Evolutionary conservation across 2,888 invertebrate species (phyloP), one percentile per base, ranked within the genome.

Genomic region (Helleia helle): DNA sequence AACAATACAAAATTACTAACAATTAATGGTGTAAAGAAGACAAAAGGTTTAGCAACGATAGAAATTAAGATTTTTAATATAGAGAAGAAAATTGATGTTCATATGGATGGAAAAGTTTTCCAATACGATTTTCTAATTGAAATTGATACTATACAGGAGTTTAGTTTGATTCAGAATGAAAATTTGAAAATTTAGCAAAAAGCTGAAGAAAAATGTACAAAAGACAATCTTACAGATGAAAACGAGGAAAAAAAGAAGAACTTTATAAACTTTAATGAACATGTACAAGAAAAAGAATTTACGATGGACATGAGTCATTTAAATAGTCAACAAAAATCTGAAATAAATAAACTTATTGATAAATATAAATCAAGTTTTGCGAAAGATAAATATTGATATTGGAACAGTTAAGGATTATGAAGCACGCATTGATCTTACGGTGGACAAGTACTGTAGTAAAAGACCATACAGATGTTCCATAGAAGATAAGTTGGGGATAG

Each of bases 401-500:
- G 49, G 51, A 0, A 41, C 28, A 1, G 47, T 50, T 3, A 40
- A 40, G 30, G 42, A 9, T 4, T 51, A 48, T 43, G 47, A 49
- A 44, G 51, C 48, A n/a, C n/a, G n/a, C n/a, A 53, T 50, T 6
- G 52, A 50, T 18, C 25, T 53, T 12, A 4, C 49, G 9, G 26
- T 47, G 3, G 51, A 55, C 17, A 49, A 37, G 41, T 51, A 51
- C 38, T 55, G 50, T 29, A 36, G 38, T 7, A 55, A 53, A 24
- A 38, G 51, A 5, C 52, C 52, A 7, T 51, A 51, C 4, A 41
- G 51, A 27, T 55, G 52, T 22, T 43, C 30, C n/a, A 4, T 41
- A 17, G 48, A 52, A 13, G 52, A 54, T 24, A 52, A 40, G 37
- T 44, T 42, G 45, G 50, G 54, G 44, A 54, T 52, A 26, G 52